Evolutionary conservation across 1,140 invertebrate species (phyloP), one percentile per base, ranked within the genome.

Genomic region (Drosophila bocqueti): DNA sequence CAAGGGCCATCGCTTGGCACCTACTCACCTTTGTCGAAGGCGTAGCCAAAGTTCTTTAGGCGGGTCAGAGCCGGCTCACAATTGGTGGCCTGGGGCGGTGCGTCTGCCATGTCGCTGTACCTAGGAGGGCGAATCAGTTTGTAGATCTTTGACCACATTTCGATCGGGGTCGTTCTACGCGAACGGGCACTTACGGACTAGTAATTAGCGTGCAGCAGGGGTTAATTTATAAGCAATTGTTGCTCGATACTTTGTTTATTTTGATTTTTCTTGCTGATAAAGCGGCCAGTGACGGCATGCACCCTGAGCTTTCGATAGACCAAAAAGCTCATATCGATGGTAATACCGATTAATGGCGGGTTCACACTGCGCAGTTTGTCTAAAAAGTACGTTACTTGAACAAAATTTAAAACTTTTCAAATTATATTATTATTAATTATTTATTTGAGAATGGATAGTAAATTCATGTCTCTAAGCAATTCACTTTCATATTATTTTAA

Each of bases 21-120:
- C 8, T 9, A 55, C 79, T 80, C 31, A 91, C 91, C 60, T 29
- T 59, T 65, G 66, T 91, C 89, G n/a, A 92, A 92, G 11, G 83
- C 90, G 60, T 92, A 92, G 13, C 90, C 90, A 49, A 92, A 72
- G 21, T 92, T 59, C 18, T 68, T 66, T 15, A 92, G 34, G n/a
- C 64, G 62, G 13, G 69, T 38, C 34, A 80, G 52, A 16, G 90
- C 90, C 55, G 81, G 36, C 16, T 78, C 74, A 55, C 76, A 73
- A 26, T 43, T 52, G 45, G 54, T 49, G 66, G 24, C 40, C 31
- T 9, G 62, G 18, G 29, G 29, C 13, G 11, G 15, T 2, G 50
- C n/a, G 3, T 62, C 45, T 18, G 66, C 4, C 81, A 83, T 83
- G 24, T 43, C 31, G 24, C 3, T 26, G 38, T 43, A 36, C 16